Evolutionary conservation across 2,888 invertebrate genomes (phyloP), one percentile per base, ranked within the genome.

Genomic region (Aleiodes alternator): DNA sequence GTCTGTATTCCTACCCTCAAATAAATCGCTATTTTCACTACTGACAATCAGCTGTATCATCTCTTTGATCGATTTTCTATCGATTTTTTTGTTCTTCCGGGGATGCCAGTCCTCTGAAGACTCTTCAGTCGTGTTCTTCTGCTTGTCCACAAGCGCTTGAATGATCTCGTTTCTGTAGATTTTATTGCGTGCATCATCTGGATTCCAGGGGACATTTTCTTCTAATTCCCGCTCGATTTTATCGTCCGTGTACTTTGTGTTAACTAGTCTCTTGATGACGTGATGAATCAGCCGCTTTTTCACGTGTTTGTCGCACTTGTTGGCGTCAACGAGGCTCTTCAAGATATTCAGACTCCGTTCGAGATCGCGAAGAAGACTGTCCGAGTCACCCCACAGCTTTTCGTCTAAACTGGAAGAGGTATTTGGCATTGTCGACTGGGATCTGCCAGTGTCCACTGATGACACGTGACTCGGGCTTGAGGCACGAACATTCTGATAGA

Each of bases 221-320:
- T 88, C 86, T 6, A 89, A 78, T 78, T 87, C 85, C 38, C 82
- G 87, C 51, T 88, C 87, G 7, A 88, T 88, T 57, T 86, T 87
- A 79, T 94, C 93, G 84, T 92, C 93, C 61, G 91, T 91, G 83
- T 93, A 93, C 79, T 91, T 92, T 0, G 92, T 90, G 61, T 91
- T 91, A 0, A 93, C 87, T 12, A 94, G 90, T 84, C 92, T 92
- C 78, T 92, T 91, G 0, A 94, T 92, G 70, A 95, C 91, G 84
- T 93, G 92, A 83, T 93, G 93, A 14, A 94, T 91, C 61, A 94
- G 90, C 82, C 92, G 90, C 80, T 93, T 93, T 86, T 94, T 94
- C 4, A 92, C 90, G 50, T 91, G 88, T 14, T 91, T 87, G 86
- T 94, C 92, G 79, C 92, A 91, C 80, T 92, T 92, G 79, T 92